These are phyloP conservation scores for Siphlonurus alternatus DNA, from an alignment of 2,888 invertebrate species.

Conservation along the genomic window DNA sequence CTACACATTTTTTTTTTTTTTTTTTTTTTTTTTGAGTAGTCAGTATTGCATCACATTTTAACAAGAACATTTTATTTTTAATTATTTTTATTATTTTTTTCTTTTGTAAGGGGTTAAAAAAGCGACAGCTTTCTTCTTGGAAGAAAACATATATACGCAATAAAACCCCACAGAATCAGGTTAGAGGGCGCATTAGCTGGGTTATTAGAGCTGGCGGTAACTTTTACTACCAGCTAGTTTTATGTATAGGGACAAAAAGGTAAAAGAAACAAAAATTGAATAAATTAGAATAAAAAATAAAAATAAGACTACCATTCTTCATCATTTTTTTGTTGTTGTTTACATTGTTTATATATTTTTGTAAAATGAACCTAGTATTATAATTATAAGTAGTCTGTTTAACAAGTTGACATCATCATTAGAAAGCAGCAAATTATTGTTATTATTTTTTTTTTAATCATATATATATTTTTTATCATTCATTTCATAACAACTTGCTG, in stretches of 20 bases:
- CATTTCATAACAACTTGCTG: constrained; percentile 10
- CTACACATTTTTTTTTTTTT: neutral
- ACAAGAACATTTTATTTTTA: neutral
- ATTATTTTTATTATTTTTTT: neutral
- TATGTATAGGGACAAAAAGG: too few relatives aligned
- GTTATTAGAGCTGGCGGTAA: neutral
- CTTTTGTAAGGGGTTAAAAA: neutral
- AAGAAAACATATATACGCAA: too few relatives aligned
- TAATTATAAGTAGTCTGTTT: neutral
- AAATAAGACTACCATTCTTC: neutral
- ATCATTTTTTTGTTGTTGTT: neutral
- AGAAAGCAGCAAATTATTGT: neutral
- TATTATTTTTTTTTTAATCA: neutral
- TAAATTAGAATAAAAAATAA: neutral
- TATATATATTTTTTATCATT: constrained; percentile 6
- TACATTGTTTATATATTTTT: neutral
- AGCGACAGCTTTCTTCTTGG: neutral
- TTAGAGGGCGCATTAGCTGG: too few relatives aligned
- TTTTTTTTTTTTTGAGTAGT: neutral
- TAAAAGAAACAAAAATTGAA: too few relatives aligned
- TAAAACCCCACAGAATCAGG: too few relatives aligned
- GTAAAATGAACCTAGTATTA: neutral
- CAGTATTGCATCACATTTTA: constrained; percentile 1
- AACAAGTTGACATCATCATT: neutral
- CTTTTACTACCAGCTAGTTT: neutral